phyloP scores from a whole-genome alignment of 2,797 vertebrate species.

The Eleutherodactylus coqui region DNA sequence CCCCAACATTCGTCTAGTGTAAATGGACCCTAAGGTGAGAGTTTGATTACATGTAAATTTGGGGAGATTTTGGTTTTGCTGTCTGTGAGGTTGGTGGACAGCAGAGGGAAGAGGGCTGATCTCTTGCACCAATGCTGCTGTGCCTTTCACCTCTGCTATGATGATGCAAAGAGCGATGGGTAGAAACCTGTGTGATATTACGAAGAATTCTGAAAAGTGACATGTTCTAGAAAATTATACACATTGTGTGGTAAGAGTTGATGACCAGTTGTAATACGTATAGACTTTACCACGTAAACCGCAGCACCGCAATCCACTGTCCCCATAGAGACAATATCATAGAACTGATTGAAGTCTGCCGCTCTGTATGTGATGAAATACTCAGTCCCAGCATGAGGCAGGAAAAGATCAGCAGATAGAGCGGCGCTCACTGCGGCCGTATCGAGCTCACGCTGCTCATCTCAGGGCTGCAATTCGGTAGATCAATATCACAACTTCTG shows the following conservation, averaged over 20 bases:
- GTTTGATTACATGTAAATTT: too few species aligned
- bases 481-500: background rate
- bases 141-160: too few species aligned
- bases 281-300: background rate
- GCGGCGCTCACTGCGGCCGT: background rate
- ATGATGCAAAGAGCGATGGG: too few species aligned
- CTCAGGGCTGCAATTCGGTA: background rate
- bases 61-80: too few species aligned
- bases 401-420: background rate
- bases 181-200: background rate
- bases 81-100: too few species aligned
- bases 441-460: background rate
- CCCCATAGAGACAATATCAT: background rate
- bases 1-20: too few species aligned
- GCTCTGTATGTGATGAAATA: constrained; percentile 10
- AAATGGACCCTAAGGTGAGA: too few species aligned
- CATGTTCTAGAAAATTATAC: background rate
- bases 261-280: background rate
- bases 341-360: background rate
- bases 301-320: background rate
- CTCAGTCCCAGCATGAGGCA: background rate
- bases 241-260: background rate
- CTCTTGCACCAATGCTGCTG: too few species aligned
- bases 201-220: background rate
- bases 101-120: too few species aligned